These are phyloP conservation scores for Irena cyanogastra DNA, from an alignment of 2,113 vertebrate genomes.

Conservation along the genomic window DNA sequence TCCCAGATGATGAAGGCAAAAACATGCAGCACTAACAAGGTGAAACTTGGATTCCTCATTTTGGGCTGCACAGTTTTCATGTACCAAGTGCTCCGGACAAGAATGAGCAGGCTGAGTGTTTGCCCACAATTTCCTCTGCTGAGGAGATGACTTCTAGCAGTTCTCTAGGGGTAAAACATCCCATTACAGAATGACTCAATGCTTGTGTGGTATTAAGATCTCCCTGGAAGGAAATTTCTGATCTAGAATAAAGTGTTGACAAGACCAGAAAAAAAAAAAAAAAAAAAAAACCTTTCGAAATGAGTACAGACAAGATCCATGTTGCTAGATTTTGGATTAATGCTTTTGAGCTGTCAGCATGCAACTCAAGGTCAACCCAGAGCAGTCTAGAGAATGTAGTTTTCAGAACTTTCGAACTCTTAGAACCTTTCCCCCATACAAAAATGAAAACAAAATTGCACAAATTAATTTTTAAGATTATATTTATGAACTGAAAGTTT, in stretches of 20 bases:
- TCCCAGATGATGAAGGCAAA: background rate
- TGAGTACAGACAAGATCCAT: background rate
- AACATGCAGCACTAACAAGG: background rate
- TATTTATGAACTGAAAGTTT: background rate
- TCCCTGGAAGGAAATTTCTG: background rate
- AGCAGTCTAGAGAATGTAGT: background rate
- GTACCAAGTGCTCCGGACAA: background rate
- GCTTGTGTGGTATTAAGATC: background rate
- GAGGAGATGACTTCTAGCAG: background rate
- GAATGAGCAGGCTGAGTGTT: background rate
- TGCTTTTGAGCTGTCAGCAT: background rate
- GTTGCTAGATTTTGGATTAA: background rate
- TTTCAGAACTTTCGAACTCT: background rate
- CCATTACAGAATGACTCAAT: background rate
- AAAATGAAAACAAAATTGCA: background rate
- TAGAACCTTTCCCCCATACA: background rate
- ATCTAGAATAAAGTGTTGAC: background rate
- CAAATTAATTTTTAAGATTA: background rate
- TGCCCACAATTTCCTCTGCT: background rate
- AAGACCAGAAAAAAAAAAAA: background rate
- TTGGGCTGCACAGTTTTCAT: background rate
- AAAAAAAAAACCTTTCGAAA: background rate
- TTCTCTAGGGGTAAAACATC: background rate
- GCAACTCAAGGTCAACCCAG: background rate
- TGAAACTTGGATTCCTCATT: background rate